Evolutionary conservation across 2,113 vertebrate genomes (phyloP).

Genomic region (Nothobranchius kuhntae): DNA sequence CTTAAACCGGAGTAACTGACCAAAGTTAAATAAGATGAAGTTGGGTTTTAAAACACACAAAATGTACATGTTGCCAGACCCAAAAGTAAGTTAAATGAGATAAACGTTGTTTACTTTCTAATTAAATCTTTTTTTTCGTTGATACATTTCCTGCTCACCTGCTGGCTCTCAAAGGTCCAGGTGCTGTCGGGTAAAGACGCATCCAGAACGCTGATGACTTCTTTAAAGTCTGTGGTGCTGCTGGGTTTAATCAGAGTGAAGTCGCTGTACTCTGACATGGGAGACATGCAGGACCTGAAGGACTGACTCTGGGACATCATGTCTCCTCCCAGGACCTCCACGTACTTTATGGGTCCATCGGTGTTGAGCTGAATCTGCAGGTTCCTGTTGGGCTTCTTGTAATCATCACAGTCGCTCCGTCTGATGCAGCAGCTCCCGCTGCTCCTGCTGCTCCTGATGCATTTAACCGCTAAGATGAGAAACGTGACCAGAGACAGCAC

Average conservation of each 20-base stretch:
- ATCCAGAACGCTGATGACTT: constrained; percentile 72
- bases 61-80: too few species aligned
- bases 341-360: constrained; percentile 84
- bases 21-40: too few species aligned
- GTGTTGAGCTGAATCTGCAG: constrained; percentile 81
- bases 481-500: constrained; percentile 80
- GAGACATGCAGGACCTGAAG: constrained; percentile 85
- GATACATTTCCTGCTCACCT: constrained; percentile 34
- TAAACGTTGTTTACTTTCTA: too few species aligned
- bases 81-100: too few species aligned
- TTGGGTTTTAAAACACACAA: too few species aligned
- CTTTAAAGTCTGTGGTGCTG: constrained; percentile 73
- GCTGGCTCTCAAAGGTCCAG: constrained; percentile 70
- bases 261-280: constrained; percentile 85
- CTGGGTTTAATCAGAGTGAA: constrained; percentile 84
- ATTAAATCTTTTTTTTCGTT: too few species aligned
- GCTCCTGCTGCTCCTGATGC: constrained; percentile 70
- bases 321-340: constrained; percentile 83
- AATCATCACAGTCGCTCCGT: constrained; percentile 54
- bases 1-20: too few species aligned
- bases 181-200: constrained; percentile 76
- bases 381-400: constrained; percentile 76
- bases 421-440: constrained; percentile 71
- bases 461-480: constrained; percentile 76
- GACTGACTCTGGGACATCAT: constrained; percentile 80